phyloP scores from a whole-genome alignment of 2,888 invertebrate genomes.

The Hartigia nigra region DNA sequence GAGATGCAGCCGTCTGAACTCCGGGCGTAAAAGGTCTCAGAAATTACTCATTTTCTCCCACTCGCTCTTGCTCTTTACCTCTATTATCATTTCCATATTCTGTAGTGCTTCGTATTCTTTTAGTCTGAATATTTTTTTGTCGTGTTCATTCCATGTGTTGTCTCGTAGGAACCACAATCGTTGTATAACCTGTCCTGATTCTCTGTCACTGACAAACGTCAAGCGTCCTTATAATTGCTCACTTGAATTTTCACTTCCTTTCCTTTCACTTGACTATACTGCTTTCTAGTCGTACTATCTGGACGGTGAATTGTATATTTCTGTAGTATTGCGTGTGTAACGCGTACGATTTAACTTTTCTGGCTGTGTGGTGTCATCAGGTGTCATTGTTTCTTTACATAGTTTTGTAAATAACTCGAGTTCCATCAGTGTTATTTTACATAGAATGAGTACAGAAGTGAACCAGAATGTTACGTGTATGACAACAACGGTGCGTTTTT shows the following conservation, averaged over 20 bases:
- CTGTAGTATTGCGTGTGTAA: too few species aligned
- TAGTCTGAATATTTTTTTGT: not conserved
- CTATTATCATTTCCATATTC: not conserved
- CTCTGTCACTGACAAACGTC: not conserved
- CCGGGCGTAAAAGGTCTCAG: not conserved
- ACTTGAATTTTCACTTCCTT: not conserved
- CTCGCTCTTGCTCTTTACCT: not conserved
- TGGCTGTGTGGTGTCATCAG: not conserved
- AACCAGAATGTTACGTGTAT: not conserved
- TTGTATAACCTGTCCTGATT: not conserved
- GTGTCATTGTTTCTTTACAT: not conserved
- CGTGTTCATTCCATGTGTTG: not conserved
- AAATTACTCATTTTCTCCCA: not conserved
- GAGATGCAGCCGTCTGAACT: not conserved
- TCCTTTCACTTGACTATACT: not conserved
- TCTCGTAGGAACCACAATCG: not conserved
- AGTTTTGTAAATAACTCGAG: not conserved
- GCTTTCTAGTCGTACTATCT: not conserved
- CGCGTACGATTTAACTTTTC: not conserved
- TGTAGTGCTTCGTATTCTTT: not conserved
- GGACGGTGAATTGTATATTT: too few species aligned
- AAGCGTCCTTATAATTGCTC: not conserved
- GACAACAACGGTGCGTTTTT: not conserved
- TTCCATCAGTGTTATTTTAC: not conserved
- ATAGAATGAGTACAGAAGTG: not conserved